Base-by-base conservation (phyloP, 2,888 invertebrate species). In the Priocnemis perturbator region DNA sequence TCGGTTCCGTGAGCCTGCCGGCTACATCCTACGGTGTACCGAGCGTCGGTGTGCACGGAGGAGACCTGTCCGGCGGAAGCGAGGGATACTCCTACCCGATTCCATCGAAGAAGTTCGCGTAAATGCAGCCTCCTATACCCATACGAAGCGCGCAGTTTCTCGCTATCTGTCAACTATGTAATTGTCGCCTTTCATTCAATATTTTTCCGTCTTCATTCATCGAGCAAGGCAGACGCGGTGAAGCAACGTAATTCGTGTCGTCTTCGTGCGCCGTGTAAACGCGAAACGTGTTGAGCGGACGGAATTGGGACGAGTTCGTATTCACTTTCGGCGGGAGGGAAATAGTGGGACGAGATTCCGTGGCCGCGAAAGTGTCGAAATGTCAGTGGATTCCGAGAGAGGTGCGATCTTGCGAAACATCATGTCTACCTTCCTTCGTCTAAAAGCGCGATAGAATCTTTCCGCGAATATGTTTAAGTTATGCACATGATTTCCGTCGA, bases 31-130 rank as follows among this genome's bases (percentile, higher is more conserved):
- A 68, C n/a, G 66, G 67, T 26, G 52, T 2, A 2, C 70, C 61
- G 0, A 3, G 20, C n/a, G 11, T 53, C 19, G 62, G 47, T 4
- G 17, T 62, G 9, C 52, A 56, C 1, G 4, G 52, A 1, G 56
- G 26, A 15, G 62, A 58, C 17, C 52, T 44, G 14, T 68, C 68
- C 56, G 44, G 56, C 15, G 52, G 0, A 0, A 55, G 20, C 47
- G 69, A 73, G 0, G 81, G 81, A 59, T 81, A 81, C 48, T 75
- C 78, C 15, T 81, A 81, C 20, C 81, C 82, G 0, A 57, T 63
- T 0, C 81, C 81, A 14, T 23, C 69, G 26, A 81, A 76, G 50
- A 70, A 76, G 23, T 62, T 81, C 23, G 0, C 48, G 19, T 76
- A 15, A 9, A 50, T 11, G 60, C 64, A 74, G 14, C 21, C 21